Conservation (phyloP, 1,140 invertebrate species). For the Eumaeus atala region DNA sequence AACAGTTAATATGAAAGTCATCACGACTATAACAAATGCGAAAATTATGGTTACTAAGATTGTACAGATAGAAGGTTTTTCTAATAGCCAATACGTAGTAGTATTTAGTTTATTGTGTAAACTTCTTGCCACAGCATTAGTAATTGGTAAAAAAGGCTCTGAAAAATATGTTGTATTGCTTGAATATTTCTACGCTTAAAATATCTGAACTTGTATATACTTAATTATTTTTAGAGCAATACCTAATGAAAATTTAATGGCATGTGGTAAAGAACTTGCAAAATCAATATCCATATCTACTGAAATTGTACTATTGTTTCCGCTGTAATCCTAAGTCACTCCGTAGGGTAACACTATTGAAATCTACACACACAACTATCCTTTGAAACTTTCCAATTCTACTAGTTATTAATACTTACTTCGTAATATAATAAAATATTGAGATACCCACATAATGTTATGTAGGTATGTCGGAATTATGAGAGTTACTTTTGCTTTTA, state of each 20-base stretch:
- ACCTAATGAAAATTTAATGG: slow-evolving; percentile 31
- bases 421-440: no score
- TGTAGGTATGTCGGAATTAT: no score
- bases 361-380: no score
- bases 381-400: no score
- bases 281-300: slow-evolving; percentile 38
- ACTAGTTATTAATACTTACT: no score
- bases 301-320: background rate
- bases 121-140: background rate
- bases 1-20: slow-evolving; percentile 24
- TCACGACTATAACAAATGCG: slow-evolving; percentile 15
- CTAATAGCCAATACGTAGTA: slow-evolving; percentile 20
- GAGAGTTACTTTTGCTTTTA: no score
- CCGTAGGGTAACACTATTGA: no score
- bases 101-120: slow-evolving; percentile 14
- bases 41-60: slow-evolving; percentile 24
- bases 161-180: slow-evolving; percentile 24
- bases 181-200: no score
- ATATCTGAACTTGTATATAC: no score
- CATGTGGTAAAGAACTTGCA: slow-evolving; percentile 35
- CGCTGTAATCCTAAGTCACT: no score
- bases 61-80: slow-evolving; percentile 34
- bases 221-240: slow-evolving; percentile 16
- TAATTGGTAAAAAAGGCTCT: slow-evolving; percentile 23
- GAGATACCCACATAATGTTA: no score